Evolutionary conservation across 2,888 invertebrate genomes (phyloP), one percentile per base, ranked within the genome.

Genomic region (Cartodere bifasciata): DNA sequence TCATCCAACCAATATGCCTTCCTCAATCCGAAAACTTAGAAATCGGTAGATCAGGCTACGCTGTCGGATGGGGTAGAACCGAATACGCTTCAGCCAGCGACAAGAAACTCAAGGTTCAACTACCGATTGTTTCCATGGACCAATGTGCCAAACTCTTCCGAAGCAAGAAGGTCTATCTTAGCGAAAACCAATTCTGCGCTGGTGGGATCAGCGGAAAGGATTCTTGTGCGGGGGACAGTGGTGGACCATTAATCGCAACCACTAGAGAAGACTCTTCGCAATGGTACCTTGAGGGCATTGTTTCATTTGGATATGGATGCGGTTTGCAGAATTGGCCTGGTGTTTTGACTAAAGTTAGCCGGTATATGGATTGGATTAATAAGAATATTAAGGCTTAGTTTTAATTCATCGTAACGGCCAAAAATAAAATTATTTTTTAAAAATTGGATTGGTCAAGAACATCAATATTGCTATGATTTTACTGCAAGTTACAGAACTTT

Each of bases 191-290:
- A 26, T 32, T 57, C 14, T 57, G 57, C 29, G 57, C 56, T 17
- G 57, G 56, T 14, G 56, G 53, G 4, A 40, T 47, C 35, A 32
- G 28, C 15, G 69, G 70, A 4, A 67, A 74, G 45, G 84, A 83
- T 47, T 74, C 81, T 0, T 84, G 84, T 47, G 65, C 63, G 25
- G 83, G 83, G 0, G 83, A 83, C 43, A 80, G 80, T 6, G 84
- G 84, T 1, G 82, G 83, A 3, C 82, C 84, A 0, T 57, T 84
- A 2, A 81, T 83, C 80, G 64, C 56, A 42, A 57, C 58, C 20
- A 56, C 59, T 39, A 49, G 50, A 1, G 59, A 45, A 29, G 62
- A 60, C 24, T 53, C 61, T 1, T 35, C 46, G 0, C 60, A 64
- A 2, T 77, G 75, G 74, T 70, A 71, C 31, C 47, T 65, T 0